Conservation (phyloP, 2,797 vertebrate genomes). For the Scleropages formosus region DNA sequence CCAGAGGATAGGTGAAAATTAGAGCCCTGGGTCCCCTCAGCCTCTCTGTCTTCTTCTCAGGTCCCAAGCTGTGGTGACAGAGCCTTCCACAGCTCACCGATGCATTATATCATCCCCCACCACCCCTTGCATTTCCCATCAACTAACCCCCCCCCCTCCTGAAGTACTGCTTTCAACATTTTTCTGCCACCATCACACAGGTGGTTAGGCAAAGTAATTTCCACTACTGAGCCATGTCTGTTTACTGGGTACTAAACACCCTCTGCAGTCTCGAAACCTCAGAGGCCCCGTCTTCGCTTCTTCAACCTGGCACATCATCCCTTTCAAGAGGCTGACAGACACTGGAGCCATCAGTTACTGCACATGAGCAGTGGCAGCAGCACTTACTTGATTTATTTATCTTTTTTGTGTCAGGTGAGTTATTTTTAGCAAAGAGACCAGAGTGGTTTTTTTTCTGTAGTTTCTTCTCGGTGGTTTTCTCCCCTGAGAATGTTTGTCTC, state of each 20-base stretch:
- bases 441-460: conserved; percentile 6
- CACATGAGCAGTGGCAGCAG: not conserved
- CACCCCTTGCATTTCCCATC: no score
- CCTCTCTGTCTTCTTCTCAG: conserved; percentile 27
- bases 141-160: not conserved
- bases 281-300: conserved; percentile 29
- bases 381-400: not conserved
- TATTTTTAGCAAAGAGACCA: conserved; percentile 38
- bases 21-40: conserved; percentile 16
- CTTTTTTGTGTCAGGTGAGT: not conserved
- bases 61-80: conserved; percentile 18
- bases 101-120: conserved; percentile 7
- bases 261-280: conserved; percentile 23
- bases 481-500: conserved; percentile 29
- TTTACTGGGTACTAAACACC: conserved; percentile 35
- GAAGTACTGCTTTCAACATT: conserved; percentile 32
- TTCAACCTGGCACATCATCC: conserved; percentile 24
- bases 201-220: conserved; percentile 43
- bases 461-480: conserved; percentile 21
- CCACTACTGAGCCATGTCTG: conserved; percentile 40
- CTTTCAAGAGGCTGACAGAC: conserved; percentile 39
- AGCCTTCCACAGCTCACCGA: not conserved
- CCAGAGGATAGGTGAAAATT: conserved; percentile 13
- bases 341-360: conserved; percentile 9
- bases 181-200: conserved; percentile 33